A percentile compares a stretch with the other conserved stretches of the same genome.
phyloP scores from a whole-genome alignment of 2,888 invertebrate genomes.

The Ectemnius continuus region DNA sequence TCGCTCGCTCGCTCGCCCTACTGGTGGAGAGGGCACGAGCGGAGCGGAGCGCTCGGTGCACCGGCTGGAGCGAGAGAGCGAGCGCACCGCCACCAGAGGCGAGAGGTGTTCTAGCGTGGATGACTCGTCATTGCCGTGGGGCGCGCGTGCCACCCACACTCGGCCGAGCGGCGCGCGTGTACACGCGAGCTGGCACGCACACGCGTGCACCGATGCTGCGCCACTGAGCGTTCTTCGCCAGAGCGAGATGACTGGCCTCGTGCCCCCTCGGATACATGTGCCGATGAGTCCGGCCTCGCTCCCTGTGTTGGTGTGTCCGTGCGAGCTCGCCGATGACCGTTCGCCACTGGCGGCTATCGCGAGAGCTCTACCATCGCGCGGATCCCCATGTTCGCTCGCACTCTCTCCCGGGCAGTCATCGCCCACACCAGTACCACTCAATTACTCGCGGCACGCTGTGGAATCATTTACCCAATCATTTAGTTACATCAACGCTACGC shows the following conservation, averaged over 20 bases:
- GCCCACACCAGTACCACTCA: slow-evolving; percentile 75
- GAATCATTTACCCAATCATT: slow-evolving; percentile 79
- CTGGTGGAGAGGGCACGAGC: slow-evolving; percentile 37
- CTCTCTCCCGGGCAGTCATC: slow-evolving; percentile 62
- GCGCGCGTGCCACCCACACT: slow-evolving; percentile 76
- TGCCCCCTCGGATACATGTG: neutral
- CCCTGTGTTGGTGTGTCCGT: slow-evolving; percentile 2
- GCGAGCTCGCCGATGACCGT: slow-evolving; percentile 3
- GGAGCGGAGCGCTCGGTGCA: slow-evolving; percentile 47
- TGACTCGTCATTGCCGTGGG: slow-evolving; percentile 78
- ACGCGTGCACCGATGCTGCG: slow-evolving; percentile 21
- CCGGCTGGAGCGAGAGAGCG: slow-evolving; percentile 40
- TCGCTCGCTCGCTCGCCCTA: slow-evolving; percentile 5
- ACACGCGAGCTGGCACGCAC: slow-evolving; percentile 44
- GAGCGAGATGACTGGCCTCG: slow-evolving; percentile 1
- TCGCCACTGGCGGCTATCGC: slow-evolving; percentile 21
- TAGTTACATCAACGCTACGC: slow-evolving; percentile 77
- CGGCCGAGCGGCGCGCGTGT: slow-evolving; percentile 31
- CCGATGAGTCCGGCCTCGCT: neutral
- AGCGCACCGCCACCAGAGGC: slow-evolving; percentile 47
- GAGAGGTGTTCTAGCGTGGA: slow-evolving; percentile 77
- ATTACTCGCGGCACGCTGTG: slow-evolving; percentile 77
- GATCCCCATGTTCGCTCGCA: slow-evolving; percentile 15
- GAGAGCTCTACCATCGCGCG: slow-evolving; percentile 18
- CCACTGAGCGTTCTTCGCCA: slow-evolving; percentile 33